These are phyloP conservation scores for Aricia artaxerxes DNA, from an alignment of 2,888 invertebrate species.

Conservation along the genomic window DNA sequence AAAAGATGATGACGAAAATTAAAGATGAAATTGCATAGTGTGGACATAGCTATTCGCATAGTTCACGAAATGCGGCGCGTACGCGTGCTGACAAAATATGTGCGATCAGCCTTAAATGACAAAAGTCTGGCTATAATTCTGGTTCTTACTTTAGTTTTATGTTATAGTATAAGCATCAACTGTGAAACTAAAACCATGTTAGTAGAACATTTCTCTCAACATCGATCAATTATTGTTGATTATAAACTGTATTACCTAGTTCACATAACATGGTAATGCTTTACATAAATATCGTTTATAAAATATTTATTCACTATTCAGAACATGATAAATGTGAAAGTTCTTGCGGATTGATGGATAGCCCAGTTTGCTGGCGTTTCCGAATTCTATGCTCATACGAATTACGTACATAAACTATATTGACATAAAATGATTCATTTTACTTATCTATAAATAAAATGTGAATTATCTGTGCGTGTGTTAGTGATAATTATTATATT, in stretches of 20 bases:
- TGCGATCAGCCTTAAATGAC: no score
- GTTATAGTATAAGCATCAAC: not conserved
- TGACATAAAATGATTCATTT: no score
- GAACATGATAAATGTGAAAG: constrained; percentile 17
- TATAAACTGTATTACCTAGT: not conserved
- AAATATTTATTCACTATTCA: constrained; percentile 12
- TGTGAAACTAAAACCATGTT: not conserved
- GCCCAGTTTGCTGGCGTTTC: not conserved
- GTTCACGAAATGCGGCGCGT: no score
- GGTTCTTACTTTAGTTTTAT: not conserved
- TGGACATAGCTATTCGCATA: no score
- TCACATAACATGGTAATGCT: not conserved
- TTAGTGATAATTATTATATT: no score
- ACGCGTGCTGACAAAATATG: no score
- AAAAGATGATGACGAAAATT: no score
- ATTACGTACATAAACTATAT: not conserved
- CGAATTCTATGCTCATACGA: not conserved
- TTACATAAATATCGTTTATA: not conserved
- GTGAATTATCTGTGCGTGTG: no score
- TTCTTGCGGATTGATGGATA: not conserved
- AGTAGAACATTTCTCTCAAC: constrained; percentile 1
- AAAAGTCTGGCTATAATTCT: no score
- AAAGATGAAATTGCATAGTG: no score
- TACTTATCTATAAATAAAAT: no score
- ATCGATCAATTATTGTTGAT: not conserved